Evolutionary conservation across 2,113 vertebrate species (phyloP).

Genomic region (Oncorhynchus nerka): DNA sequence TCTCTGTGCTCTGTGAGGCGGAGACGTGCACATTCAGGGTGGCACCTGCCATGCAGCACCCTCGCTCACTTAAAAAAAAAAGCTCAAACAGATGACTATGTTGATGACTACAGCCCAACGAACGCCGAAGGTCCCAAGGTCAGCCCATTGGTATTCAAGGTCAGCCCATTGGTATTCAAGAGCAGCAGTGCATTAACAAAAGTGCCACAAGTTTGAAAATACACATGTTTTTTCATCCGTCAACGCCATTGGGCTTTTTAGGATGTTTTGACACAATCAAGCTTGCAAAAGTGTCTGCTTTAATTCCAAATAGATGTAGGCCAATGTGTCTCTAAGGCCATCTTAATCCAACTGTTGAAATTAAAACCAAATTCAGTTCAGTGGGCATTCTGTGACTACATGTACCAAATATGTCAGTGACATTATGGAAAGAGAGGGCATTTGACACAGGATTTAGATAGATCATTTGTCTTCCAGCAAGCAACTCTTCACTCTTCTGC

Average conservation of each 20-base stretch:
- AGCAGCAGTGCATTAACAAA: too few relatives aligned
- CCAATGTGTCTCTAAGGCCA: neutral
- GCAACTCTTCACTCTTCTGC: neutral
- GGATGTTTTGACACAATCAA: too few relatives aligned
- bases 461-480: constrained; percentile 7
- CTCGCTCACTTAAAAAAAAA: constrained; percentile 41
- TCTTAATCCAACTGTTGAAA: neutral
- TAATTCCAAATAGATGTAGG: neutral
- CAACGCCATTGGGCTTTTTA: neutral
- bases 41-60: constrained; percentile 25
- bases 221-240: neutral
- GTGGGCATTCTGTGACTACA: neutral
- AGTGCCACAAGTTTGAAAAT: neutral
- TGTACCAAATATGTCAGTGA: constrained; percentile 11
- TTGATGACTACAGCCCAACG: neutral
- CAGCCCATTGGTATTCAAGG: neutral
- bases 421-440: neutral
- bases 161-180: neutral
- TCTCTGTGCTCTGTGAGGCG: neutral
- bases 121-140: constrained; percentile 3
- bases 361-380: neutral
- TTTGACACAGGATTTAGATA: constrained; percentile 4
- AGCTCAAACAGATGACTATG: constrained; percentile 14
- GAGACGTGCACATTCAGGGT: constrained; percentile 17
- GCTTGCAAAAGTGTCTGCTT: too few relatives aligned